Evolutionary conservation across 1,140 invertebrate species (phyloP).

Genomic region (Eulimnadia texana): DNA sequence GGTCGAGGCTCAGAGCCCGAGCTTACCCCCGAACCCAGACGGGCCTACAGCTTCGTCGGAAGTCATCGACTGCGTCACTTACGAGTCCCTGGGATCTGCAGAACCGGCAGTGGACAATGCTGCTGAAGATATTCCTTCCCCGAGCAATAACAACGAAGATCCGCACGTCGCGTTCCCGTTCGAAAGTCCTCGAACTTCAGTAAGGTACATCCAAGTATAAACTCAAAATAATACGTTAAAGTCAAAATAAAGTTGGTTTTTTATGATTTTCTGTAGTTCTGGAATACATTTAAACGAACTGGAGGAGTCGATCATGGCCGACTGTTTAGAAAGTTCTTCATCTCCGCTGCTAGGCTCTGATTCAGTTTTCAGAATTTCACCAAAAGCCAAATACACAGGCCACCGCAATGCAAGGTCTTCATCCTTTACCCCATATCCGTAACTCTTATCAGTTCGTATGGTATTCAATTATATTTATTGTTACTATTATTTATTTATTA

Average conservation of each 20-base stretch:
- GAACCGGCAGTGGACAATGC: not conserved
- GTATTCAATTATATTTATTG: too few species aligned
- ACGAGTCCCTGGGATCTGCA: conserved; percentile 4
- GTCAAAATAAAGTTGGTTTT: too few species aligned
- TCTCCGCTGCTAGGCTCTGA: not conserved
- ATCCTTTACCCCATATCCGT: not conserved
- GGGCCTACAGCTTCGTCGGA: not conserved
- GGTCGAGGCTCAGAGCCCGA: not conserved
- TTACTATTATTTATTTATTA: too few species aligned
- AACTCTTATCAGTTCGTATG: too few species aligned
- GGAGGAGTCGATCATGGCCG: not conserved
- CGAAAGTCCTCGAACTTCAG: too few species aligned
- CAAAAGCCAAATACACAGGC: conserved; percentile 51
- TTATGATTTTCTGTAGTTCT: not conserved
- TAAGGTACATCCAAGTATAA: too few species aligned
- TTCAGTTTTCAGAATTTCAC: not conserved
- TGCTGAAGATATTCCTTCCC: not conserved
- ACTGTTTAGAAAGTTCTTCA: not conserved
- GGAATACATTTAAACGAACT: not conserved
- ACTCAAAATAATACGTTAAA: too few species aligned
- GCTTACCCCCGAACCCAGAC: not conserved
- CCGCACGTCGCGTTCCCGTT: too few species aligned
- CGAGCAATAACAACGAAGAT: not conserved
- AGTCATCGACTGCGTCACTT: conserved; percentile 3
- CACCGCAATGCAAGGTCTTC: conserved; percentile 54